Evolutionary conservation across 2,888 invertebrate species (phyloP).

Genomic region (Chloroclysta siterata): DNA sequence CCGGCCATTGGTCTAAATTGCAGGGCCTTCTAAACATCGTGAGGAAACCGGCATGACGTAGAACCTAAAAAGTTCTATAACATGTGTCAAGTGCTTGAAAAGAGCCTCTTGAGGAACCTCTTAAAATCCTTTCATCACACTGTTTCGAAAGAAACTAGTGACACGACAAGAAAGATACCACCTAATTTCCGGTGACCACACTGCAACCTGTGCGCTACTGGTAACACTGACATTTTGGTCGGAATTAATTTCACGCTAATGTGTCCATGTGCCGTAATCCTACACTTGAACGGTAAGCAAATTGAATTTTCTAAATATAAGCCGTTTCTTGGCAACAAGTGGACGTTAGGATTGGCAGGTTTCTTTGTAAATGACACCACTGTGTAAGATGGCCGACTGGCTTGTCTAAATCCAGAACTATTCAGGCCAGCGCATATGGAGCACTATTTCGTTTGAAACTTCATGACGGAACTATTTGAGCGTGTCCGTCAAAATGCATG

Average conservation of each 20-base stretch:
- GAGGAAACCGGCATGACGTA: too few species aligned
- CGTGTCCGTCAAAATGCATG: slow-evolving; percentile 1
- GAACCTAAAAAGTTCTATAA: too few species aligned
- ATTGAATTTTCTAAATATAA: slow-evolving; percentile 68
- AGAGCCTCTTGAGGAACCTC: too few species aligned
- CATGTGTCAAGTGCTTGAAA: too few species aligned
- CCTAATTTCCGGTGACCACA: background rate
- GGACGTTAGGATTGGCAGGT: slow-evolving; percentile 55
- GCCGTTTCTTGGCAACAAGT: slow-evolving; percentile 49
- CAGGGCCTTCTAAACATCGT: too few species aligned
- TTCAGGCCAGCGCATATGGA: slow-evolving; percentile 32
- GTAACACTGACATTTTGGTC: slow-evolving; percentile 21
- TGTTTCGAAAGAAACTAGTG: too few species aligned
- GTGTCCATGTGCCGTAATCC: slow-evolving; percentile 35
- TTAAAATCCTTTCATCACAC: too few species aligned
- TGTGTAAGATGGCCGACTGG: slow-evolving; percentile 26
- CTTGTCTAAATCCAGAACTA: slow-evolving; percentile 40
- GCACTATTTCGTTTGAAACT: slow-evolving; percentile 20
- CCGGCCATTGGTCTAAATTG: too few species aligned
- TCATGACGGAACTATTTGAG: slow-evolving; percentile 11
- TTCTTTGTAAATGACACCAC: slow-evolving; percentile 58
- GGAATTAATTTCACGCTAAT: slow-evolving; percentile 34
- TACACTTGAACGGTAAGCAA: slow-evolving; percentile 62
- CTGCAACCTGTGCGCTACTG: background rate
- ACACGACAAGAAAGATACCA: too few species aligned